phyloP scores from a whole-genome alignment of 2,888 invertebrate genomes.

The Isotomurus palustris region DNA sequence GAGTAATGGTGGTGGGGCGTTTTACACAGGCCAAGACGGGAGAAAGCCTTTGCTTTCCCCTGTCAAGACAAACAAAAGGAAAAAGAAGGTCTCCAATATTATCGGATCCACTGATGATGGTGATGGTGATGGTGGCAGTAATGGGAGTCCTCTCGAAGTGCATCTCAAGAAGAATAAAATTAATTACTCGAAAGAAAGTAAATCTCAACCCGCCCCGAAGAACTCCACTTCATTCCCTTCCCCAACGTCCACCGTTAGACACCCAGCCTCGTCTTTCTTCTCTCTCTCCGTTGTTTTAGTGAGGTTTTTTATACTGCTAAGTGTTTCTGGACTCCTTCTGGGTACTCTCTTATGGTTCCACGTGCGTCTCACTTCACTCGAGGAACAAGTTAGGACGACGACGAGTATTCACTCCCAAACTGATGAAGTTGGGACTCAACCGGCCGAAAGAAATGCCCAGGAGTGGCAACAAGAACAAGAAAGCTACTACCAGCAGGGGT shows the following conservation, averaged over 20 bases:
- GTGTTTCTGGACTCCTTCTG: conserved; percentile 23
- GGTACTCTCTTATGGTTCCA: conserved; percentile 32
- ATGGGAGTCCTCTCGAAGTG: background rate
- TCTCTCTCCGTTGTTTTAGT: conserved; percentile 13
- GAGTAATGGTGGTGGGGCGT: too few species aligned
- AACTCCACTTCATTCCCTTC: conserved; percentile 2
- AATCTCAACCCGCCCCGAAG: background rate
- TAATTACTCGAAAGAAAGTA: conserved; percentile 1
- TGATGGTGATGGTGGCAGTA: background rate
- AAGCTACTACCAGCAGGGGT: too few species aligned
- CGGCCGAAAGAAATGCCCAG: too few species aligned
- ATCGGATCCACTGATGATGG: background rate
- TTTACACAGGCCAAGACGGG: too few species aligned
- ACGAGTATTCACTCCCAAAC: too few species aligned
- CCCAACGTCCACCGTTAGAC: conserved; percentile 2
- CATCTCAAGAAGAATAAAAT: background rate
- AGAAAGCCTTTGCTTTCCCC: too few species aligned
- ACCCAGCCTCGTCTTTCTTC: conserved; percentile 18
- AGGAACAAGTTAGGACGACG: conserved; percentile 18
- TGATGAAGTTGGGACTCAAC: too few species aligned
- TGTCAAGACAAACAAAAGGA: too few species aligned
- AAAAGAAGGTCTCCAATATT: too few species aligned
- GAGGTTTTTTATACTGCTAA: conserved; percentile 21
- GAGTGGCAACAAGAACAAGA: too few species aligned
- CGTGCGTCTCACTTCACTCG: conserved; percentile 24